A percentile compares a stretch with the other conserved stretches of the same genome.
phyloP scores from a whole-genome alignment of 2,797 vertebrate genomes.

The Tapirus indicus region DNA sequence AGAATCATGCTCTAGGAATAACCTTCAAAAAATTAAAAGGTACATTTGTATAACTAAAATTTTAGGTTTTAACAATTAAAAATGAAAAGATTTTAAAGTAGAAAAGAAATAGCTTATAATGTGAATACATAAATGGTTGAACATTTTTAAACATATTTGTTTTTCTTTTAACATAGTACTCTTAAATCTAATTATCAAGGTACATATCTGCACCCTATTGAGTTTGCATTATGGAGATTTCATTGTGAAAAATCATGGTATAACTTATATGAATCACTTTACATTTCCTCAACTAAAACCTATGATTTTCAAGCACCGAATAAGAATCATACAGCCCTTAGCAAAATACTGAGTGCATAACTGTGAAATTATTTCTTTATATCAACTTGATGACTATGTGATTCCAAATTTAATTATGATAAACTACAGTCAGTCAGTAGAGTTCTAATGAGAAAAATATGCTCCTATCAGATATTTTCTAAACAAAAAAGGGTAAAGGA shows the following conservation, averaged over 20 bases:
- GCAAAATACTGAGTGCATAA: not conserved
- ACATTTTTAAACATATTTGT: not conserved
- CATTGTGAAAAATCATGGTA: not conserved
- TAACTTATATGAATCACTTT: not conserved
- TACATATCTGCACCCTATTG: not conserved
- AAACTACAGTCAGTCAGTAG: not conserved
- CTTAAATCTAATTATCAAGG: not conserved
- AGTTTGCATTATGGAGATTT: not conserved
- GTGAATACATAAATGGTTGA: not conserved
- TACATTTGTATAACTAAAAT: constrained; percentile 15
- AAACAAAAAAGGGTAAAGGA: not conserved
- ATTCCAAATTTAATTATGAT: not conserved
- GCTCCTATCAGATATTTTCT: not conserved
- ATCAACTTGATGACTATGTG: not conserved
- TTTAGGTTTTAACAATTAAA: not conserved
- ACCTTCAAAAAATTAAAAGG: constrained; percentile 52
- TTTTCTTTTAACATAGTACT: not conserved
- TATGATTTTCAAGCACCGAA: not conserved
- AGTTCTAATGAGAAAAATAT: constrained; percentile 8
- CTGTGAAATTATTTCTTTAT: not conserved
- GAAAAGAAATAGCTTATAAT: not conserved
- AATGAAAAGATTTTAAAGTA: not conserved
- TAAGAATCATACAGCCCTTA: not conserved
- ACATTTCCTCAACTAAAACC: not conserved
- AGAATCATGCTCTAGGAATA: constrained; percentile 7